Evolutionary conservation across 1,140 invertebrate species (phyloP).

Genomic region (Bursaphelenchus mucronatus): DNA sequence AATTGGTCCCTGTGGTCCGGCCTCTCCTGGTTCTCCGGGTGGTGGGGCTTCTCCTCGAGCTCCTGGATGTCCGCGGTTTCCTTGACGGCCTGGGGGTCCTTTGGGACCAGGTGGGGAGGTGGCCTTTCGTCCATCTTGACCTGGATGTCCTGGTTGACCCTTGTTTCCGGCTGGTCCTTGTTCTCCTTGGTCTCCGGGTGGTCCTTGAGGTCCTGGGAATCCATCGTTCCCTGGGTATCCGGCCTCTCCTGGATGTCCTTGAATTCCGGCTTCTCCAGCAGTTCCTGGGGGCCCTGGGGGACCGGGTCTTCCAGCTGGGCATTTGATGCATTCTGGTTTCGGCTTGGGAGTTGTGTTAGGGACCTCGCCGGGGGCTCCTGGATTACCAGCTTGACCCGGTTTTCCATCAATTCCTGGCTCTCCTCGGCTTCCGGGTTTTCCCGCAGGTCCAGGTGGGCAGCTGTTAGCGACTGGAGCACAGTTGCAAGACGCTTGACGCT

Average conservation of each 20-base stretch:
- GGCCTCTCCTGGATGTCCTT: constrained; percentile 4
- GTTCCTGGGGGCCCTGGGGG: neutral
- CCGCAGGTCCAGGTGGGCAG: constrained; percentile 29
- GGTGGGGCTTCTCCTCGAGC: neutral
- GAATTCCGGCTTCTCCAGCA: neutral
- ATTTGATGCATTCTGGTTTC: neutral
- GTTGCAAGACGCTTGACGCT: constrained; percentile 10
- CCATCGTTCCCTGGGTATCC: constrained; percentile 17
- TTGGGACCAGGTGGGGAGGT: neutral
- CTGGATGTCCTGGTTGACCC: constrained; percentile 1
- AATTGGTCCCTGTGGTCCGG: neutral
- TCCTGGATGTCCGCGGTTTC: neutral
- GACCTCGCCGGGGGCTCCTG: constrained; percentile 25
- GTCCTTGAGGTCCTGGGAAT: constrained; percentile 18
- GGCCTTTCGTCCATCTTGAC: too few species aligned
- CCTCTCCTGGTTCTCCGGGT: neutral
- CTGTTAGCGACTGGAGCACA: neutral
- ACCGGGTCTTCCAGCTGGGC: constrained; percentile 19
- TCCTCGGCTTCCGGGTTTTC: constrained; percentile 13
- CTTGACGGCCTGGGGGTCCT: neutral
- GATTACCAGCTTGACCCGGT: constrained; percentile 4
- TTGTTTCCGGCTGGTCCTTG: constrained; percentile 26
- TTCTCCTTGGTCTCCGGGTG: constrained; percentile 12
- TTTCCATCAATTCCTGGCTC: constrained; percentile 16
- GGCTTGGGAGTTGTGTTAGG: neutral